These are phyloP conservation scores for Drosophila guanche DNA, from an alignment of 1,140 invertebrate genomes.

Conservation along the genomic window DNA sequence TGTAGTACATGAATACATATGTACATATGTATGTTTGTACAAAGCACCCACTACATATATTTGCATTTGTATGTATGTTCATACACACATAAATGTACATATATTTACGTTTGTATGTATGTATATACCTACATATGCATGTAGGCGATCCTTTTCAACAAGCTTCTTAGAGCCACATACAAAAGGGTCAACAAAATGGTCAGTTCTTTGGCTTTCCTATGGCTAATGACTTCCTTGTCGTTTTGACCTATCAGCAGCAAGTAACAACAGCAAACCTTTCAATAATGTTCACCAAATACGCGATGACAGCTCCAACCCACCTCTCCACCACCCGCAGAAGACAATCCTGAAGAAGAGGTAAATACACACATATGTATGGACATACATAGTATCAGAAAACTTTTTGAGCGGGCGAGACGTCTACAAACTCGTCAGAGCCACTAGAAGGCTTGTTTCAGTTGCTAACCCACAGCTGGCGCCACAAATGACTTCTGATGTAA, in stretches of 20 bases:
- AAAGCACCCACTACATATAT: too few relatives aligned
- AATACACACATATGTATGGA: not conserved
- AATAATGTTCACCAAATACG: constrained; percentile 55
- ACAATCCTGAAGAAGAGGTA: not conserved
- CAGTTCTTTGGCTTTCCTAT: constrained; percentile 40
- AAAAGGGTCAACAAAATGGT: constrained; percentile 15
- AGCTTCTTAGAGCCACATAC: not conserved
- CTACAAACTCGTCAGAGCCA: constrained; percentile 11
- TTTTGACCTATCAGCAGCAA: constrained; percentile 20
- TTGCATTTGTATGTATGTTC: too few relatives aligned
- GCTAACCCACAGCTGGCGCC: constrained; percentile 55
- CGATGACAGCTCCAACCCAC: constrained; percentile 37
- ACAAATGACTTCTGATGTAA: not conserved
- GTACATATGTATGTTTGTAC: too few relatives aligned
- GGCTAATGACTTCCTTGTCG: constrained; percentile 64
- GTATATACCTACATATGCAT: too few relatives aligned
- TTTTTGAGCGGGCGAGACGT: constrained; percentile 1
- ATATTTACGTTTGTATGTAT: too few relatives aligned
- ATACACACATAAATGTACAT: too few relatives aligned
- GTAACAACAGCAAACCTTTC: constrained; percentile 44
- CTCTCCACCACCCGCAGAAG: not conserved
- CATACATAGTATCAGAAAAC: constrained; percentile 3
- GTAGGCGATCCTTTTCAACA: too few relatives aligned
- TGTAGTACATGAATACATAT: too few relatives aligned
- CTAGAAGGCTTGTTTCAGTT: constrained; percentile 10